phyloP scores from a whole-genome alignment of 2,113 vertebrate species.

The Erinaceus europaeus region DNA sequence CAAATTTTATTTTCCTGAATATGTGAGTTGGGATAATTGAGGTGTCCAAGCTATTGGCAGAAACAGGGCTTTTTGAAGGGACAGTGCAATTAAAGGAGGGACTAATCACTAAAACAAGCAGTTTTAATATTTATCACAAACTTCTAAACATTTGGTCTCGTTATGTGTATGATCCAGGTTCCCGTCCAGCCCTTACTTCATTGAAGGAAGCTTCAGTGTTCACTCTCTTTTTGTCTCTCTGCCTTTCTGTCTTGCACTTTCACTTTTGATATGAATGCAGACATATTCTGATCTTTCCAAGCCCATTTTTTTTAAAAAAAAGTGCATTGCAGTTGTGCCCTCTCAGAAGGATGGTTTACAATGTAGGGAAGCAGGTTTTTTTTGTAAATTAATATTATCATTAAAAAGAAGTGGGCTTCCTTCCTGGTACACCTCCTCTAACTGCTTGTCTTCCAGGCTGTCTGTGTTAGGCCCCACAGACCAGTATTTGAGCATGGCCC shows the following conservation, averaged over 20 bases:
- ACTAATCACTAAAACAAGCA: background rate
- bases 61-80: background rate
- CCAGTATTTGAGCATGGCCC: constrained; percentile 42
- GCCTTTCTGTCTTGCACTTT: background rate
- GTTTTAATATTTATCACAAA: constrained; percentile 2
- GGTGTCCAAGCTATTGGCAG: background rate
- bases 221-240: background rate
- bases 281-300: constrained; percentile 20
- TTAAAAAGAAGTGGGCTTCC: constrained; percentile 56
- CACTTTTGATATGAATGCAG: background rate
- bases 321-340: constrained; percentile 4
- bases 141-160: background rate
- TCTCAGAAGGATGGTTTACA: constrained; percentile 44
- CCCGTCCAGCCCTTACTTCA: too few relatives aligned
- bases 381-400: constrained; percentile 70
- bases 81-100: background rate
- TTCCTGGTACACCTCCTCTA: background rate
- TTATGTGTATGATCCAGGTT: too few relatives aligned
- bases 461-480: background rate
- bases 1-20: constrained; percentile 8
- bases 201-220: background rate
- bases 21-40: background rate
- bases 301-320: background rate
- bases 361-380: constrained; percentile 9
- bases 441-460: constrained; percentile 22